A percentile compares a stretch with the other conserved stretches of the same genome.
phyloP scores from a whole-genome alignment of 2,888 invertebrate species.

The Carterocephalus palaemon region DNA sequence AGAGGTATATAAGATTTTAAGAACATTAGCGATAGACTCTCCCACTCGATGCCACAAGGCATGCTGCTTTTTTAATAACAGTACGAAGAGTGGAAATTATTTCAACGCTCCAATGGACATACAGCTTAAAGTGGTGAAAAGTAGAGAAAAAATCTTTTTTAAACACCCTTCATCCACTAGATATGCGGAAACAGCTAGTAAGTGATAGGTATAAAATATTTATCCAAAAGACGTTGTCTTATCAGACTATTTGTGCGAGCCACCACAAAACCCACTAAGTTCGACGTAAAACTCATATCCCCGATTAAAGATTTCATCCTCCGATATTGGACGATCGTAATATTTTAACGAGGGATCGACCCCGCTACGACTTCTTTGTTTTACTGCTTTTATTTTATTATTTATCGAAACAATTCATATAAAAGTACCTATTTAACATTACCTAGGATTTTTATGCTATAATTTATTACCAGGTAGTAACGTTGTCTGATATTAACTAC shows the following conservation, averaged over 20 bases:
- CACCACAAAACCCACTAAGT: constrained; percentile 47
- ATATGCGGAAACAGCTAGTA: too few species aligned
- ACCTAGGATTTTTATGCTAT: constrained; percentile 52
- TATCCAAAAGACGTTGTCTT: constrained; percentile 45
- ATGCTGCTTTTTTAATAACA: too few species aligned
- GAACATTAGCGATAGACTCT: too few species aligned
- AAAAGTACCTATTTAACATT: constrained; percentile 50
- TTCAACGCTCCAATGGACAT: too few species aligned
- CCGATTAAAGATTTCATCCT: constrained; percentile 73
- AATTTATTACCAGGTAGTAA: constrained; percentile 49
- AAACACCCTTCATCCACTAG: too few species aligned
- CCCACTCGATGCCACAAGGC: too few species aligned
- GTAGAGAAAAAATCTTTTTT: too few species aligned
- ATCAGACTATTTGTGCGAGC: constrained; percentile 51
- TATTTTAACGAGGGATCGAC: constrained; percentile 69
- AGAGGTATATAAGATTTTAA: too few species aligned
- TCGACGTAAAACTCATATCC: constrained; percentile 59
- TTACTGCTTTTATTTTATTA: constrained; percentile 71
- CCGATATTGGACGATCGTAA: constrained; percentile 73
- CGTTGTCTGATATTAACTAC: constrained; percentile 6
- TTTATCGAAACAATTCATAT: constrained; percentile 73
- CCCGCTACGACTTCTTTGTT: constrained; percentile 63
- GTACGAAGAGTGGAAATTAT: too few species aligned
- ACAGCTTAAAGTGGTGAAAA: too few species aligned
- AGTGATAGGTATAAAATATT: too few species aligned